Conservation (phyloP, 2,113 vertebrate genomes). For the Hymenochirus boettgeri region DNA sequence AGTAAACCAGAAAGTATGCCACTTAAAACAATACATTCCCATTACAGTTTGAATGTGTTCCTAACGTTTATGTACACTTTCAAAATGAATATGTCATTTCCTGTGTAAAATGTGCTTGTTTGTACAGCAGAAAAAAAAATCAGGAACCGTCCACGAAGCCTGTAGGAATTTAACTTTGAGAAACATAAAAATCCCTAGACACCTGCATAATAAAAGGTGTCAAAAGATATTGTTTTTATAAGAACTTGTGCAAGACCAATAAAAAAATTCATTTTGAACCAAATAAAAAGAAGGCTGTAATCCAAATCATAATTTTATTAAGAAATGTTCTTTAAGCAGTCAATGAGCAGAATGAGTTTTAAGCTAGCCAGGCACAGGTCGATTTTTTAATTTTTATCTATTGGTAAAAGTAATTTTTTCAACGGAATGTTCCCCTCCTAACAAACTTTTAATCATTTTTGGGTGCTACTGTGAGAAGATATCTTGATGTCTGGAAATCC, state of each 20-base stretch:
- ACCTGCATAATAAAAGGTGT: slow-evolving; percentile 63
- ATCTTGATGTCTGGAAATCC: no score
- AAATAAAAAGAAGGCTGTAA: slow-evolving; percentile 18
- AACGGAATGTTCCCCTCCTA: no score
- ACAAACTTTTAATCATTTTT: no score
- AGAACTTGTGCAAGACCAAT: slow-evolving; percentile 17
- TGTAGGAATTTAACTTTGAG: slow-evolving; percentile 60
- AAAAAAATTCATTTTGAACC: slow-evolving; percentile 20
- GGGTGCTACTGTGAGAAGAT: no score
- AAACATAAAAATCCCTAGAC: slow-evolving; percentile 59
- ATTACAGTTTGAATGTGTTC: slow-evolving; percentile 67
- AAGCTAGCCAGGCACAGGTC: no score
- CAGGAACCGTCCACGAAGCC: slow-evolving; percentile 58
- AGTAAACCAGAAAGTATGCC: slow-evolving; percentile 71
- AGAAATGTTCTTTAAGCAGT: no score
- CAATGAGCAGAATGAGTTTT: no score
- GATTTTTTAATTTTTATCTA: no score
- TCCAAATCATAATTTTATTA: slow-evolving; percentile 14
- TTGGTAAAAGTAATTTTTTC: no score
- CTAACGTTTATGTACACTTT: slow-evolving; percentile 66
- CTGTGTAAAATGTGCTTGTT: slow-evolving; percentile 69
- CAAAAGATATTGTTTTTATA: slow-evolving; percentile 56
- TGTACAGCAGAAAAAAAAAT: slow-evolving; percentile 59
- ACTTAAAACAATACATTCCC: slow-evolving; percentile 77
- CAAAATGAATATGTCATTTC: slow-evolving; percentile 78